phyloP scores from a whole-genome alignment of 2,888 invertebrate species.

The Epinotia nisella region DNA sequence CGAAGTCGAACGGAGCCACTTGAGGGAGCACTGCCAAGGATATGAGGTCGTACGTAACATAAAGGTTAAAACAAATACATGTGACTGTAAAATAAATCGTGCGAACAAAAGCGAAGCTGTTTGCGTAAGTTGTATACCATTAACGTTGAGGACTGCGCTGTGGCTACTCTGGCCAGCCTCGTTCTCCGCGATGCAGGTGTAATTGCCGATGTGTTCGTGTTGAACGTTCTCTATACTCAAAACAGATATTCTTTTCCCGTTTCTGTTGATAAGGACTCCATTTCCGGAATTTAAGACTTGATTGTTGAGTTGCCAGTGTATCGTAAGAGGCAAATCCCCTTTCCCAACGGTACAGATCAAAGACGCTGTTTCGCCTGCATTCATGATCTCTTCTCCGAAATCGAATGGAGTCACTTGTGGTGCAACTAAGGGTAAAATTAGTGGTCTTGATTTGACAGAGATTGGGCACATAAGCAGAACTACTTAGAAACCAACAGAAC shows the following conservation, averaged over 20 bases:
- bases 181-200: conserved; percentile 87
- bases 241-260: conserved; percentile 87
- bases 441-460: conserved; percentile 25
- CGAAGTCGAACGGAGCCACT: conserved; percentile 86
- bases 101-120: conserved; percentile 45
- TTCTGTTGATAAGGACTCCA: conserved; percentile 85
- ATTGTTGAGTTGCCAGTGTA: conserved; percentile 89
- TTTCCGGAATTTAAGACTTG: conserved; percentile 78
- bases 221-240: conserved; percentile 87
- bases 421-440: conserved; percentile 82
- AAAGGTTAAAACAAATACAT: conserved; percentile 36
- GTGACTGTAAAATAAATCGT: conserved; percentile 30
- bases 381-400: conserved; percentile 89
- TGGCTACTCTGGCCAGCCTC: conserved; percentile 86
- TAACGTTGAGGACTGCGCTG: conserved; percentile 87
- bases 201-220: conserved; percentile 86
- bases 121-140: conserved; percentile 80
- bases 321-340: conserved; percentile 88
- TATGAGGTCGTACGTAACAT: conserved; percentile 23
- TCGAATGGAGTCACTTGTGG: conserved; percentile 92
- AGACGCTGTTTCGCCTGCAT: conserved; percentile 90
- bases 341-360: conserved; percentile 89
- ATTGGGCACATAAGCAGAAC: too few relatives aligned
- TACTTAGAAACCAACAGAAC: neutral
- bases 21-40: conserved; percentile 82